Conservation (phyloP, 2,888 invertebrate species). For the Agonopterix subpropinquella region DNA sequence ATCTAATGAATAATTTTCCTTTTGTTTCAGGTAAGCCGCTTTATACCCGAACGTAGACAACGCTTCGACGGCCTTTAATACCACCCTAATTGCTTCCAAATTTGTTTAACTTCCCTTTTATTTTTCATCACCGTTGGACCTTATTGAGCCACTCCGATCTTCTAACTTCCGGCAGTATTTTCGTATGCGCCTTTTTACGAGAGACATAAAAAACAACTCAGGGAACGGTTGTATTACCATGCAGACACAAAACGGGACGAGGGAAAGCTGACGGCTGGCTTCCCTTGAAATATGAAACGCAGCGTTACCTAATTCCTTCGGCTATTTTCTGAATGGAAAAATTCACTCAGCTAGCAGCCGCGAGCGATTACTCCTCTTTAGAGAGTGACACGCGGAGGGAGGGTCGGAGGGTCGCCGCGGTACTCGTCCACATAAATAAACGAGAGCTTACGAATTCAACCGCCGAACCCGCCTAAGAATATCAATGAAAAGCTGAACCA, state of each 20-base stretch:
- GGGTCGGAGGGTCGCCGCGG: constrained; percentile 25
- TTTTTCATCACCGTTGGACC: constrained; percentile 32
- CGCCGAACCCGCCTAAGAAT: constrained; percentile 35
- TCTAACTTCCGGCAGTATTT: constrained; percentile 41
- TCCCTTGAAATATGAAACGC: constrained; percentile 55
- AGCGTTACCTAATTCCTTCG: constrained; percentile 54
- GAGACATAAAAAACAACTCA: constrained; percentile 50
- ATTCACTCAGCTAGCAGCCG: constrained; percentile 58
- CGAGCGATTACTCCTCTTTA: constrained; percentile 64
- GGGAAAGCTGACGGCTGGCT: constrained; percentile 23
- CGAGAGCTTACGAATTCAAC: constrained; percentile 58
- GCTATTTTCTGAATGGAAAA: constrained; percentile 65
- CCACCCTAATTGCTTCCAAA: constrained; percentile 20
- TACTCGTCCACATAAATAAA: constrained; percentile 62
- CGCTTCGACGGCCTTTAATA: neutral
- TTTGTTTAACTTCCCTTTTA: constrained; percentile 27
- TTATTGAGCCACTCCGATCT: constrained; percentile 45
- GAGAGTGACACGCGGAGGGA: constrained; percentile 49
- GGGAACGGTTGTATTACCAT: constrained; percentile 31
- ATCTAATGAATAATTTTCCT: constrained; percentile 12
- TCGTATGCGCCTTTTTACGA: constrained; percentile 50
- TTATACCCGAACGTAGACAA: neutral
- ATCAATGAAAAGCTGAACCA: constrained; percentile 46
- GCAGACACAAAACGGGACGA: constrained; percentile 26
- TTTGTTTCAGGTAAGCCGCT: constrained; percentile 29